Percentiles rank a stretch among this genome's conserved stretches.
phyloP scores from a whole-genome alignment of 2,888 invertebrate species.

The Linyphia triangularis region DNA sequence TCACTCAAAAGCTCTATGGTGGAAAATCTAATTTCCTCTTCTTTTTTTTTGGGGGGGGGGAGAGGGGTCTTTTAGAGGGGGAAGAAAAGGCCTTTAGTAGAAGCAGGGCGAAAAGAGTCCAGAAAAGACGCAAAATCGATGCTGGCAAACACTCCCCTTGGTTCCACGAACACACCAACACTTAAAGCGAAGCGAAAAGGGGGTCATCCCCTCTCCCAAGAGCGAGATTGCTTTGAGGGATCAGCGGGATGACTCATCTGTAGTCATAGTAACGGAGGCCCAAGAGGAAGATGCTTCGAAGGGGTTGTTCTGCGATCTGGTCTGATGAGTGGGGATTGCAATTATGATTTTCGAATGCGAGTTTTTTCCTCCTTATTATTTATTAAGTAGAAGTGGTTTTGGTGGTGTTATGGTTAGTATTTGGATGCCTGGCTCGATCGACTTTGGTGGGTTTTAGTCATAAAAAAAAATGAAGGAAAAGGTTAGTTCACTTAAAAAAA shows the following conservation, averaged over 20 bases:
- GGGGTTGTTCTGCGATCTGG: no score
- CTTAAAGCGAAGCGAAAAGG: background rate
- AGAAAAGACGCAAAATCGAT: background rate
- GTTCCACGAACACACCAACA: conserved; percentile 2
- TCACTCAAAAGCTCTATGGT: background rate
- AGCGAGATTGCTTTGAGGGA: conserved; percentile 16
- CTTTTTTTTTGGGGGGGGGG: no score
- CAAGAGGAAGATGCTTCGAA: background rate
- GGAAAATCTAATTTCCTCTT: conserved; percentile 3
- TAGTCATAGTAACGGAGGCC: conserved; percentile 43
- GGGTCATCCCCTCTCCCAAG: background rate
- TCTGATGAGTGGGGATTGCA: no score
- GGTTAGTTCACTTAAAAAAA: no score
- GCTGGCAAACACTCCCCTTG: background rate
- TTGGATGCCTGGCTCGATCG: no score
- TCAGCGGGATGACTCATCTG: conserved; percentile 53
- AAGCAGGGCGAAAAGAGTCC: background rate
- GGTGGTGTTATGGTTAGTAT: no score
- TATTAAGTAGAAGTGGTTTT: no score
- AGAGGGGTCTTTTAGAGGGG: background rate
- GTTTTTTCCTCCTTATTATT: no score
- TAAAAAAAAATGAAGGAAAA: no score
- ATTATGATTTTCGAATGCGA: no score
- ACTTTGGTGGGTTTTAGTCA: no score
- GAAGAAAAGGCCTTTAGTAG: background rate